phyloP scores from a whole-genome alignment of 2,113 vertebrate genomes.

The Chrysochloris asiatica region DNA sequence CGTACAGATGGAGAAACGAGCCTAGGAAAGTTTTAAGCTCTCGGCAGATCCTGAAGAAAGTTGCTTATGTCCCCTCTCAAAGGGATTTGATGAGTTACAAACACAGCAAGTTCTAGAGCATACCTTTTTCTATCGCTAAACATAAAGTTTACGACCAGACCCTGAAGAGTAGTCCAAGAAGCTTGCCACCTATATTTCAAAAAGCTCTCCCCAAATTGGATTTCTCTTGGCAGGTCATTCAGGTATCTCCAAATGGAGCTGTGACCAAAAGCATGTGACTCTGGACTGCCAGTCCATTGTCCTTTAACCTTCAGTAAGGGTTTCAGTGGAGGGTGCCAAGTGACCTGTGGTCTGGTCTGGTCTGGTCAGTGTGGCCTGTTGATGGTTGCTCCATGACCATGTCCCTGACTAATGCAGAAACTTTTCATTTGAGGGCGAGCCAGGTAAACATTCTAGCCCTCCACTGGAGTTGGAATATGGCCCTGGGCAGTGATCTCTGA shows the following conservation, averaged over 20 bases:
- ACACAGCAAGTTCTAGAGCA: neutral
- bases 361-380: neutral
- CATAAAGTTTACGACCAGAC: neutral
- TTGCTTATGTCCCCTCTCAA: neutral
- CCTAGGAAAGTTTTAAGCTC: neutral
- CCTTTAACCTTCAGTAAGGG: neutral
- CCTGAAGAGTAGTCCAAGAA: neutral
- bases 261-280: neutral
- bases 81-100: neutral
- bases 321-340: constrained; percentile 28
- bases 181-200: neutral
- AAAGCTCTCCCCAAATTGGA: constrained; percentile 1
- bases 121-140: neutral
- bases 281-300: neutral
- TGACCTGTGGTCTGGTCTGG: constrained; percentile 57
- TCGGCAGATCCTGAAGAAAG: neutral
- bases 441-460: neutral
- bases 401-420: neutral
- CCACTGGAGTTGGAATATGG: constrained; percentile 1
- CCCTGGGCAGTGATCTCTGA: neutral
- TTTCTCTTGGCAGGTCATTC: neutral
- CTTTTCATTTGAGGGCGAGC: constrained; percentile 34
- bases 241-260: neutral
- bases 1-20: neutral
- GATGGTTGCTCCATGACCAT: neutral